Conservation (phyloP, 2,113 vertebrate genomes). For the Nesogale talazaci region DNA sequence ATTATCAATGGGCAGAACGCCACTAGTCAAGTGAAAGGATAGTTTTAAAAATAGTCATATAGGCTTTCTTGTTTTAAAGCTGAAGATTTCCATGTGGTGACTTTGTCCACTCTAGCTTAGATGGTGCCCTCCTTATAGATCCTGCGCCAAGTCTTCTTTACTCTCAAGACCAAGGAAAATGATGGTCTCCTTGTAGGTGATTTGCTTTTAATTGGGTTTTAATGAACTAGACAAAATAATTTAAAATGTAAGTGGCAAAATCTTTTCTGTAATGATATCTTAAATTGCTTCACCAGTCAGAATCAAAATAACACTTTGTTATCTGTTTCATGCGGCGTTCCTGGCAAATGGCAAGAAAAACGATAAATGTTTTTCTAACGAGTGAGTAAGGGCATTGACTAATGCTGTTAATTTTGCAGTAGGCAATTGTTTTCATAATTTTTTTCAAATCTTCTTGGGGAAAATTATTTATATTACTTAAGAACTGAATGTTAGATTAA, state of each 20-base stretch:
- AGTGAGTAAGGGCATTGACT: neutral
- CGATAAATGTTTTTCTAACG: neutral
- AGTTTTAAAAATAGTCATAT: neutral
- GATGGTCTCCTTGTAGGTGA: neutral
- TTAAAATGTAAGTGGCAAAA: conserved; percentile 34
- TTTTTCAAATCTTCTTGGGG: neutral
- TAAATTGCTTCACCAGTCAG: neutral
- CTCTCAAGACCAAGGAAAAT: neutral
- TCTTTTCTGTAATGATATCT: neutral
- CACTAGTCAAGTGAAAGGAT: neutral
- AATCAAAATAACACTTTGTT: conserved; percentile 52
- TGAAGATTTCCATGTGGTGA: neutral
- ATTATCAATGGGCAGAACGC: neutral
- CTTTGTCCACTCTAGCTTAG: neutral
- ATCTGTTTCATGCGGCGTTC: neutral
- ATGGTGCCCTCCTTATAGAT: neutral
- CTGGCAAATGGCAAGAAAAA: neutral
- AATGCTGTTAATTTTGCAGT: neutral
- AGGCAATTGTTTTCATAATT: conserved; percentile 12
- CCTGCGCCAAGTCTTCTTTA: neutral
- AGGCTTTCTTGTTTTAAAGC: neutral
- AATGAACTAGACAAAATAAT: neutral
- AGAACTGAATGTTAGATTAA: neutral
- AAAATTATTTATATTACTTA: conserved; percentile 9
- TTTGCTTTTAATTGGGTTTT: conserved; percentile 38